phyloP scores from a whole-genome alignment of 2,888 invertebrate species.

The Hedychridium roseum region DNA sequence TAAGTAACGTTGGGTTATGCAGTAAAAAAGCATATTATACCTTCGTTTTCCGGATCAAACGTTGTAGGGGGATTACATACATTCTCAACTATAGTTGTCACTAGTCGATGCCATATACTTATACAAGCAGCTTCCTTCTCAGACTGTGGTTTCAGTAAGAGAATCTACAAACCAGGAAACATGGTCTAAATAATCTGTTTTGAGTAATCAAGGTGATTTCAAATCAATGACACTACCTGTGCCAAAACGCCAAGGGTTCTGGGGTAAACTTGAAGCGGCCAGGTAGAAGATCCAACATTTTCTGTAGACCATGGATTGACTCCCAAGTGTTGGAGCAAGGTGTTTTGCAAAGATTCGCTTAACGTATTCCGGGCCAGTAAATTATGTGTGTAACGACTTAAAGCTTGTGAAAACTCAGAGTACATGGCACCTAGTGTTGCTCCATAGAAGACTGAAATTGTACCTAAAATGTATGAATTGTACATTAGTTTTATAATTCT shows the following conservation, averaged over 20 bases:
- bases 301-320: constrained; percentile 78
- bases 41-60: constrained; percentile 78
- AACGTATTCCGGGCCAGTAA: constrained; percentile 77
- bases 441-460: constrained; percentile 79
- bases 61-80: constrained; percentile 74
- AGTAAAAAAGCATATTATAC: constrained; percentile 55
- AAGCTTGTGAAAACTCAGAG: constrained; percentile 78
- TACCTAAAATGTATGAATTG: too few relatives aligned
- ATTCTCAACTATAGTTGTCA: constrained; percentile 88
- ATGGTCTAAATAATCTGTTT: constrained; percentile 6
- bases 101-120: constrained; percentile 89
- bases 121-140: constrained; percentile 91
- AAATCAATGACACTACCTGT: too few relatives aligned
- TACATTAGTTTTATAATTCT: too few relatives aligned
- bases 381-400: constrained; percentile 81
- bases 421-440: constrained; percentile 75
- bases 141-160: constrained; percentile 80
- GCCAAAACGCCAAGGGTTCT: constrained; percentile 85
- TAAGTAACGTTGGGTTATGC: background rate
- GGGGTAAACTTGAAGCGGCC: constrained; percentile 81
- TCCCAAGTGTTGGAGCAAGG: constrained; percentile 76
- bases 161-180: constrained; percentile 65
- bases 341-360: constrained; percentile 74
- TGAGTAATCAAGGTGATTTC: too few relatives aligned
- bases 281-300: constrained; percentile 67